Evolutionary conservation across 1,140 invertebrate species (phyloP).

Genomic region (Drosophila repleta): DNA sequence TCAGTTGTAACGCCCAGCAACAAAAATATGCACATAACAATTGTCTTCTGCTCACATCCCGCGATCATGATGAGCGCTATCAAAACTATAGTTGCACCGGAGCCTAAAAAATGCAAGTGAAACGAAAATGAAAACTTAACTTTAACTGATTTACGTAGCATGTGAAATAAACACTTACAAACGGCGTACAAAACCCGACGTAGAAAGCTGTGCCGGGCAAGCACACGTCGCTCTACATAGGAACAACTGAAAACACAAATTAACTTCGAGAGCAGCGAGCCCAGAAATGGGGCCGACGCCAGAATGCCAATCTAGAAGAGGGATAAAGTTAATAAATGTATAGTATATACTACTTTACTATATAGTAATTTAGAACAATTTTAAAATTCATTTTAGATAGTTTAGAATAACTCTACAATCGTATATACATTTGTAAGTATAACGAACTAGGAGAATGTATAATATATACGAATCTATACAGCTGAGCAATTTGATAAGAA

Average conservation of each 20-base stretch:
- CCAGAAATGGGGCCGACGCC: slow-evolving; percentile 65
- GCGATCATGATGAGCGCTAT: slow-evolving; percentile 50
- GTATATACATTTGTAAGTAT: too few species aligned
- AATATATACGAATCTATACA: too few species aligned
- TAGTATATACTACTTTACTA: too few species aligned
- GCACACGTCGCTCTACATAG: slow-evolving; percentile 46
- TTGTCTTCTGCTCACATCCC: slow-evolving; percentile 34
- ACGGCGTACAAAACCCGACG: slow-evolving; percentile 59
- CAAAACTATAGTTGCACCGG: slow-evolving; percentile 34
- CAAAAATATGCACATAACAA: slow-evolving; percentile 59
- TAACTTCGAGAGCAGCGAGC: slow-evolving; percentile 56
- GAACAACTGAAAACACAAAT: slow-evolving; percentile 59
- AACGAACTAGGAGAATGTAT: too few species aligned
- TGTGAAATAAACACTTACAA: slow-evolving; percentile 47
- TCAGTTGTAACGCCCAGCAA: slow-evolving; percentile 60
- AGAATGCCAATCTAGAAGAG: slow-evolving; percentile 46
- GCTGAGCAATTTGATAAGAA: too few species aligned
- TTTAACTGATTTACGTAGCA: too few species aligned
- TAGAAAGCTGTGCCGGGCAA: slow-evolving; percentile 37
- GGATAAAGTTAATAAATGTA: background rate
- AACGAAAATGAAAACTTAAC: too few species aligned
- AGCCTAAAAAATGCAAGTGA: slow-evolving; percentile 48
- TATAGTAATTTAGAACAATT: too few species aligned
- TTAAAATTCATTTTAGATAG: too few species aligned
- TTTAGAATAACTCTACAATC: too few species aligned